phyloP scores from a whole-genome alignment of 2,888 invertebrate genomes.

The Aspidapion aeneum region DNA sequence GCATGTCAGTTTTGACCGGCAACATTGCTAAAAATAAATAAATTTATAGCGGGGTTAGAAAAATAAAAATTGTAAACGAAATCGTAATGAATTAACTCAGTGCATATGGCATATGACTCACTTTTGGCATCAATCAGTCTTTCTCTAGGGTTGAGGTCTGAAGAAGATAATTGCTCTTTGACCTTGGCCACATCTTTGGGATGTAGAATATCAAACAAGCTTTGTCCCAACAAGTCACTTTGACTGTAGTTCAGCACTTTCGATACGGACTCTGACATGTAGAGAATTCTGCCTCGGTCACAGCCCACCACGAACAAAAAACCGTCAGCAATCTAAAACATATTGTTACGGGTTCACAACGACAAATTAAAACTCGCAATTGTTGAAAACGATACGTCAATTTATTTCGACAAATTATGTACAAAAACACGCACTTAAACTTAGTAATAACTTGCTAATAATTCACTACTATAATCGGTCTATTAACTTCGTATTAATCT shows the following conservation, averaged over 20 bases:
- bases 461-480: too few species aligned
- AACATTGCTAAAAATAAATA: conserved; percentile 69
- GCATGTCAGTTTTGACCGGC: conserved; percentile 82
- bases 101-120: too few species aligned
- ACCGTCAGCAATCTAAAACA: conserved; percentile 79
- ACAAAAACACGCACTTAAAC: too few species aligned
- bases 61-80: too few species aligned
- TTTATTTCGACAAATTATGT: too few species aligned
- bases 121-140: conserved; percentile 90
- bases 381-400: too few species aligned
- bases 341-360: too few species aligned
- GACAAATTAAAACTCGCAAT: too few species aligned
- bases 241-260: conserved; percentile 78
- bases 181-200: conserved; percentile 94
- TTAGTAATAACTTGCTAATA: too few species aligned
- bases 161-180: conserved; percentile 89
- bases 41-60: too few species aligned
- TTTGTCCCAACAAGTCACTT: conserved; percentile 86
- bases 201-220: conserved; percentile 91
- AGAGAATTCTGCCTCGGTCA: conserved; percentile 85
- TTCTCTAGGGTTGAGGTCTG: conserved; percentile 84
- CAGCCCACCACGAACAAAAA: conserved; percentile 92
- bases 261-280: conserved; percentile 85
- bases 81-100: too few species aligned
- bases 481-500: too few species aligned